Conservation (phyloP, 2,888 invertebrate species). For the Lasioglossum calceatum region DNA sequence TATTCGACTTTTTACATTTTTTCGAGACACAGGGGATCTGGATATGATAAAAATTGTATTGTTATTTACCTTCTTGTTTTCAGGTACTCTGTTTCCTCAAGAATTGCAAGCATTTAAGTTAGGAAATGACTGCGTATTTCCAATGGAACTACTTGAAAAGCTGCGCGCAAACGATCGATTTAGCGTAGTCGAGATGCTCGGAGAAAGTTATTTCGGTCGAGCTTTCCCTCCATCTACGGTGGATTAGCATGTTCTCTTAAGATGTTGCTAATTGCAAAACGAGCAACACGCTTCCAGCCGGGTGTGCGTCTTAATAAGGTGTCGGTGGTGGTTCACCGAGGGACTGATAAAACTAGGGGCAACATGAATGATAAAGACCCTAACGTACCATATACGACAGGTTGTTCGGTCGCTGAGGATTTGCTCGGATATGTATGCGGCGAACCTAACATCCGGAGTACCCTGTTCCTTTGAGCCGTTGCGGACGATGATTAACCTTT, state of each 20-base stretch:
- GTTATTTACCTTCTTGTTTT: no score
- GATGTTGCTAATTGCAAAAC: conserved; percentile 46
- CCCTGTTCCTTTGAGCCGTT: conserved; percentile 30
- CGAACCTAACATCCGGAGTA: conserved; percentile 28
- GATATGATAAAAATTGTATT: no score
- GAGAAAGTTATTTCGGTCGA: conserved; percentile 3
- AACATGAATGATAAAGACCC: conserved; percentile 48
- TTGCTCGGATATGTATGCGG: conserved; percentile 35
- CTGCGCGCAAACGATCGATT: not conserved
- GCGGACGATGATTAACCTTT: conserved; percentile 29
- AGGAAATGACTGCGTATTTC: no score
- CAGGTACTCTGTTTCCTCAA: no score
- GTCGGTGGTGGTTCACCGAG: conserved; percentile 42
- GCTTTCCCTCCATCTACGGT: not conserved
- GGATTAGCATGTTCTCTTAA: conserved; percentile 29
- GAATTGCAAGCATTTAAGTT: no score
- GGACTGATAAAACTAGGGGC: conserved; percentile 44
- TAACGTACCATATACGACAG: conserved; percentile 32
- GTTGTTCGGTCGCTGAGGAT: conserved; percentile 48
- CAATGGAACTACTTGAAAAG: not conserved
- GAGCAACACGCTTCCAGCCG: conserved; percentile 11
- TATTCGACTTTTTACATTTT: not conserved
- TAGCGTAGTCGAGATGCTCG: not conserved
- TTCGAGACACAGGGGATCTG: no score
- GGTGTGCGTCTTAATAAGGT: conserved; percentile 38